Percentiles rank a stretch among this genome's conserved stretches.
These are phyloP conservation scores for Himalopsyche japonica DNA, from an alignment of 2,888 invertebrate genomes.

Conservation along the genomic window DNA sequence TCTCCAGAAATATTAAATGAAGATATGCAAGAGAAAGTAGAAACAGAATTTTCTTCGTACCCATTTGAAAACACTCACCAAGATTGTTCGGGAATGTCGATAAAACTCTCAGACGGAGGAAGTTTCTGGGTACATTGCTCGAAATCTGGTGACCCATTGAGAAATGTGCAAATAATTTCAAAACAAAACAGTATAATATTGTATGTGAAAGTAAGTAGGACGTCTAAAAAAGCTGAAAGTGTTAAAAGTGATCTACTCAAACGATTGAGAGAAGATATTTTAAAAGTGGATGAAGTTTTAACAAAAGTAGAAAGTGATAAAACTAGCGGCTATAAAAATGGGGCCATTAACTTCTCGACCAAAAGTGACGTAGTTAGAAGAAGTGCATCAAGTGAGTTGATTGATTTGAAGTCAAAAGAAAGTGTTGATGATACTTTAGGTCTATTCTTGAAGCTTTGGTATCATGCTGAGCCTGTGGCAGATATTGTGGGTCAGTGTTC, in stretches of 20 bases:
- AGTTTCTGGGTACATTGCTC: slow-evolving; percentile 66
- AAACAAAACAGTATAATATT: slow-evolving; percentile 61
- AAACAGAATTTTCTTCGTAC: slow-evolving; percentile 42
- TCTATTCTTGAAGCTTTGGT: slow-evolving; percentile 64
- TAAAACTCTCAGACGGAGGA: slow-evolving; percentile 62
- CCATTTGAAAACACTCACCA: slow-evolving; percentile 42
- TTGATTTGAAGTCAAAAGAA: slow-evolving; percentile 2
- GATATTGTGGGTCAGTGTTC: slow-evolving; percentile 68
- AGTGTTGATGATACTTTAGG: slow-evolving; percentile 44
- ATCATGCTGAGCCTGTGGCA: slow-evolving; percentile 65
- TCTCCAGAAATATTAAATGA: slow-evolving; percentile 3
- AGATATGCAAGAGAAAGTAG: slow-evolving; percentile 36
- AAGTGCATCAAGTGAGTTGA: slow-evolving; percentile 7
- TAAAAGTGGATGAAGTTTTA: slow-evolving; percentile 8
- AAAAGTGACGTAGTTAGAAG: slow-evolving; percentile 17
- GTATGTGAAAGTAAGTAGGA: slow-evolving; percentile 46
- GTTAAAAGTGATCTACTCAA: slow-evolving; percentile 14
- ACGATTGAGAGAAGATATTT: slow-evolving; percentile 5
- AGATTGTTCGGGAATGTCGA: slow-evolving; percentile 61
- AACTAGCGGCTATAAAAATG: slow-evolving; percentile 11
- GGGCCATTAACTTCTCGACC: not conserved
- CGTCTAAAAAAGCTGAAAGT: slow-evolving; percentile 10
- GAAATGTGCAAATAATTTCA: slow-evolving; percentile 64
- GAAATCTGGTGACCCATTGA: slow-evolving; percentile 59
- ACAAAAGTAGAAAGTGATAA: not conserved